Percentiles rank a stretch among this genome's conserved stretches.
These are phyloP conservation scores for Bombus soroeensis DNA, from an alignment of 1,140 invertebrate species.

Conservation along the genomic window DNA sequence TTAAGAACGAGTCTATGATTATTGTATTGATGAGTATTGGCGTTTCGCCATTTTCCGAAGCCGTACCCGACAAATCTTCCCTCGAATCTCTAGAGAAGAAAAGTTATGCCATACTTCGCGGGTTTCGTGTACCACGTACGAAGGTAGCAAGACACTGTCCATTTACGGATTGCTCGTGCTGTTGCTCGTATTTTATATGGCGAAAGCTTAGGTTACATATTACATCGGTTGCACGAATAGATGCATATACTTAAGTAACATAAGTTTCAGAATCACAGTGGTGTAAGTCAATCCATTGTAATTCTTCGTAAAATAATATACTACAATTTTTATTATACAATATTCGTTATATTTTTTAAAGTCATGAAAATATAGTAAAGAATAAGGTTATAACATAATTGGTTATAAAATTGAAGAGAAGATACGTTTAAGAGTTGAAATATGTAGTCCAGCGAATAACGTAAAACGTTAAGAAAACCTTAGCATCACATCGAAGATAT, in stretches of 20 bases:
- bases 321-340: too few relatives aligned
- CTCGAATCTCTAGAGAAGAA: slow-evolving; percentile 45
- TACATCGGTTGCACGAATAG: neutral
- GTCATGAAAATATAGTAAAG: too few relatives aligned
- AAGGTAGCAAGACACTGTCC: neutral
- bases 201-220: too few relatives aligned
- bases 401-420: too few relatives aligned
- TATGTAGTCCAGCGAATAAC: too few relatives aligned
- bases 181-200: neutral
- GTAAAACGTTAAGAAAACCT: neutral
- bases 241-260: neutral
- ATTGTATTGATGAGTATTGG: slow-evolving; percentile 1
- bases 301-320: too few relatives aligned
- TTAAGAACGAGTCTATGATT: slow-evolving; percentile 18
- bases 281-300: too few relatives aligned
- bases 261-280: too few relatives aligned
- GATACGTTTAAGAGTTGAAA: too few relatives aligned
- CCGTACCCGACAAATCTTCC: slow-evolving; percentile 51
- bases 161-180: neutral
- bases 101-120: slow-evolving; percentile 63
- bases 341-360: too few relatives aligned
- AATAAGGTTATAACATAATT: too few relatives aligned
- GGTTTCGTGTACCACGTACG: slow-evolving; percentile 51
- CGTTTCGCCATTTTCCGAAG: slow-evolving; percentile 57
- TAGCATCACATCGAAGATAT: neutral